phyloP scores from a whole-genome alignment of 2,797 vertebrate species.

The Rousettus madagascariensis region DNA sequence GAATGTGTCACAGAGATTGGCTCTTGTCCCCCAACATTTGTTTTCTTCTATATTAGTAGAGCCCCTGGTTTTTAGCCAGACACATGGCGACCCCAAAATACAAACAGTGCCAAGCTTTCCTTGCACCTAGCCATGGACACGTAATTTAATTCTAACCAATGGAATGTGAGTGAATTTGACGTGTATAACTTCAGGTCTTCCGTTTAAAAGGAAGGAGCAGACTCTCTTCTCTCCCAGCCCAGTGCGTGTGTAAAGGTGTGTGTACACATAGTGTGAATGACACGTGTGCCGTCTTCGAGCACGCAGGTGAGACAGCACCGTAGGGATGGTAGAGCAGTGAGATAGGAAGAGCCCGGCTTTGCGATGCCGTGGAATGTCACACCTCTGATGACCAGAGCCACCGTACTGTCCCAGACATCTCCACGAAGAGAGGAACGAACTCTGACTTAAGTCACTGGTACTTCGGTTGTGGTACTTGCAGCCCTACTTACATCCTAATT shows the following conservation, averaged over 20 bases:
- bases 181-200: not conserved
- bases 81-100: not conserved
- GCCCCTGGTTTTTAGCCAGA: not conserved
- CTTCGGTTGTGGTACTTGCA: not conserved
- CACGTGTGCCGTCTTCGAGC: too few species aligned
- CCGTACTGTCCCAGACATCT: not conserved
- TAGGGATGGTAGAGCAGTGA: too few species aligned
- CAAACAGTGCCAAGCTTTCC: not conserved
- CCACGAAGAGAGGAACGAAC: not conserved
- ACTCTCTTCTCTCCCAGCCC: not conserved
- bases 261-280: not conserved
- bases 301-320: fast-evolving
- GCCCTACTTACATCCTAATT: not conserved
- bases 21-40: not conserved
- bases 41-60: not conserved
- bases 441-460: not conserved
- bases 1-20: not conserved
- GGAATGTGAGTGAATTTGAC: not conserved
- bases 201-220: not conserved
- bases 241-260: not conserved
- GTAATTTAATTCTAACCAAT: not conserved
- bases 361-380: not conserved
- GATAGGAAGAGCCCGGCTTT: not conserved
- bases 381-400: not conserved
- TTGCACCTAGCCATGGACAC: not conserved